phyloP scores from a whole-genome alignment of 2,113 vertebrate genomes.

The Pluvialis apricaria region DNA sequence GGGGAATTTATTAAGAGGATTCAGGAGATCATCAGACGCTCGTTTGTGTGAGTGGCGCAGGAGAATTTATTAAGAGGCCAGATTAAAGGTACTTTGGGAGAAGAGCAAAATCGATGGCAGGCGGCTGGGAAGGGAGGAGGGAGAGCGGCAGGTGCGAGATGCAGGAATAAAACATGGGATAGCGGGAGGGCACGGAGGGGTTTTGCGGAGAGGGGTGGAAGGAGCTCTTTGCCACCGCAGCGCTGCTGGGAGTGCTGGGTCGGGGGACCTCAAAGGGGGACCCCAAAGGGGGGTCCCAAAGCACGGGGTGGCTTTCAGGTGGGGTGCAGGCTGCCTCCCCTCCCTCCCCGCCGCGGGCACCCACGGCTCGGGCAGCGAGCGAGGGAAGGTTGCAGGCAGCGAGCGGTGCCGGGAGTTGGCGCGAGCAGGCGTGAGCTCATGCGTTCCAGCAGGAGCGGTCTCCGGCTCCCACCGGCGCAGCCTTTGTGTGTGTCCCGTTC shows the following conservation, averaged over 20 bases:
- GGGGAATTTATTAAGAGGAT: neutral
- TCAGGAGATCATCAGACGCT: neutral
- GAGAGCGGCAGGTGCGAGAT: neutral
- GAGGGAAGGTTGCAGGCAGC: neutral
- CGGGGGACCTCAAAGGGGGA: neutral
- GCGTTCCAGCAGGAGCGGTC: neutral
- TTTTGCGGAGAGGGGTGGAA: neutral
- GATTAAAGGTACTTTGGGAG: neutral
- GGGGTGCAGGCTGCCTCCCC: too few species aligned
- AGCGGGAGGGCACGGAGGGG: rapidly evolving
- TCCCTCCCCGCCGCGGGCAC: too few species aligned
- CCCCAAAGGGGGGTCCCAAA: neutral
- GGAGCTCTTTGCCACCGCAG: neutral
- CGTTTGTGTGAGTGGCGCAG: neutral
- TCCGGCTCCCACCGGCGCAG: neutral
- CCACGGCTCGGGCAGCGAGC: neutral
- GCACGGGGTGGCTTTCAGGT: neutral
- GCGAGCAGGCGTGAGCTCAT: neutral
- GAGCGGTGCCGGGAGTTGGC: neutral
- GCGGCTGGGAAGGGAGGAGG: neutral
- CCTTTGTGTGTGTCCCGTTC: neutral
- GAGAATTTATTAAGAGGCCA: neutral
- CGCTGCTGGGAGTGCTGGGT: neutral
- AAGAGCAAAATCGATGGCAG: neutral
- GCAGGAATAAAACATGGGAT: neutral